phyloP scores from a whole-genome alignment of 92 coral and sea anemone genomes.

The Parazoanthus swiftii region DNA sequence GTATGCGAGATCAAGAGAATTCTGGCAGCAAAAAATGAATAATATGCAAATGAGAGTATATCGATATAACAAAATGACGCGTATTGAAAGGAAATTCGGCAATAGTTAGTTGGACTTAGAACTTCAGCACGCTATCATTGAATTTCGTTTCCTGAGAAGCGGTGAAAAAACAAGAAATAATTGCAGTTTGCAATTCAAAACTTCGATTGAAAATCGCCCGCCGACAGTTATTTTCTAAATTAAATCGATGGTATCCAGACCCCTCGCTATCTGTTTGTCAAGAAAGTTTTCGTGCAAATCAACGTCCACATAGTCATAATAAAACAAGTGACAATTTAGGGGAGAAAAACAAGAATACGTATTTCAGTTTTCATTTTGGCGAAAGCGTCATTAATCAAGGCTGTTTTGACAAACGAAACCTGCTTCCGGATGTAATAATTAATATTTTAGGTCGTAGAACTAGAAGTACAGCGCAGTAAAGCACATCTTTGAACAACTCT shows the following conservation, averaged over 20 bases:
- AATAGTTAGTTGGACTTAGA: not conserved
- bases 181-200: not conserved
- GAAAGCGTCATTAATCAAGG: conserved; percentile 5
- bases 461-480: not conserved
- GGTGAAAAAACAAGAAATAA: not conserved
- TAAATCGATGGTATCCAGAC: not conserved
- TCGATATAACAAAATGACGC: not conserved
- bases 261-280: not conserved
- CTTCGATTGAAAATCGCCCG: not conserved
- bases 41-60: conserved; percentile 1
- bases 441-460: not conserved
- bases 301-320: not conserved
- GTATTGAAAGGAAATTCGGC: not conserved
- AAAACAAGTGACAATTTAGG: not conserved
- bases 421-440: conserved; percentile 16
- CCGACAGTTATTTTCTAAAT: conserved; percentile 12
- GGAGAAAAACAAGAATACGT: not conserved
- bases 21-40: not conserved
- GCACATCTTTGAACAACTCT: not conserved
- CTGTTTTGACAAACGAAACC: conserved; percentile 14
- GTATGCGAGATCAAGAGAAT: not conserved
- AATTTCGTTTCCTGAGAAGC: not conserved
- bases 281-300: not conserved
- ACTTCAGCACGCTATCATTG: too few species aligned
- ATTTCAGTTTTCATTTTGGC: not conserved